Base-by-base conservation (phyloP, 2,113 vertebrate species). In the Isichthys henryi region DNA sequence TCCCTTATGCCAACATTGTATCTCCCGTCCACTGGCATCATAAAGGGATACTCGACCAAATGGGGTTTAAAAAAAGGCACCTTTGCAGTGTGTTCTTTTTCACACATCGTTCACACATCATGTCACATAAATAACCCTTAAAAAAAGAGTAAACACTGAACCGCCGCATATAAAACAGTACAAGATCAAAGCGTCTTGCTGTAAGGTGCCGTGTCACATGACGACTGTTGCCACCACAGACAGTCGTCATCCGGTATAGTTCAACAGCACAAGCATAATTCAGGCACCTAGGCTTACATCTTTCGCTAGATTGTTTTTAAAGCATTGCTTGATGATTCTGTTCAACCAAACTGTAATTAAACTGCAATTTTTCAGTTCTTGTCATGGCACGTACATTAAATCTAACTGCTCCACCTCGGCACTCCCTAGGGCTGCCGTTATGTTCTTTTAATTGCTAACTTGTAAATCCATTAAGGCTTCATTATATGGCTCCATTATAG, bases 281-380 rank as follows among this genome's bases (percentile, higher is more conserved):
- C 70, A 6, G 5, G 7, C 35, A 43, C 74, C 5, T 2, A 80
- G 35, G 17, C 2, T 35, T 31, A 4, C 23, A 13, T 70, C 62
- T 31, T 31, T 80, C 13, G 6, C 35, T 80, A 17, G 74, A 80
- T 43, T 80, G 74, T 80, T 43, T 80, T 39, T 77, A 39, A 80
- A 80, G n/a, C 74, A 80, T 80, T 19, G 21, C 5, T 43, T 80
- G 74, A 39, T 15, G 31, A 35, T 43, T 80, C 74, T 80, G 31
- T 80, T 80, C 74, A 19, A 80, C 74, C 74, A 19, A 43, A 43
- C 74, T 80, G 74, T 80, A 80, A 80, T 80, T 80, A 80, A 80
- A 80, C 31, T 80, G 74, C 17, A 35, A 43, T 80, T 43, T 80
- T 43, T 80, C 74, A 39, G 74, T 50, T 10, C 45, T 86, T 48